Evolutionary conservation across 2,797 vertebrate genomes (phyloP).

Genomic region (Pantherophis alleghaniensis): DNA sequence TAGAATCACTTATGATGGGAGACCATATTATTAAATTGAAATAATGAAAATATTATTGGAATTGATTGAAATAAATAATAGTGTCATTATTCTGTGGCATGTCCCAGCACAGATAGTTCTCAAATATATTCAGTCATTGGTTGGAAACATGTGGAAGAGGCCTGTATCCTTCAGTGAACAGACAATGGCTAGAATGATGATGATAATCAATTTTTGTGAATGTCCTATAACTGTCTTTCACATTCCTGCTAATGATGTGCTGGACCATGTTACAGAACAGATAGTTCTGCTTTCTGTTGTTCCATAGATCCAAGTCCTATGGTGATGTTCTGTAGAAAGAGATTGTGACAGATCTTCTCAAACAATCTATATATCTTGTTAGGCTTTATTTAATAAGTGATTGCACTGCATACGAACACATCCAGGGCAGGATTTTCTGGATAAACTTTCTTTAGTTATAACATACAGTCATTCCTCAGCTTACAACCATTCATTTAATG

Average conservation of each 20-base stretch:
- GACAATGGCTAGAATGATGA: no score
- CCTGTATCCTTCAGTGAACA: no score
- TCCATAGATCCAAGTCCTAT: neutral
- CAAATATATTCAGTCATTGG: neutral
- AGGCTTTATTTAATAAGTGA: conserved; percentile 59
- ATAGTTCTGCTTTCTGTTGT: neutral
- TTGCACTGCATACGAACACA: conserved; percentile 48
- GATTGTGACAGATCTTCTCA: conserved; percentile 51
- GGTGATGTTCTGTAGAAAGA: neutral
- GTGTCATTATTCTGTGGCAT: neutral
- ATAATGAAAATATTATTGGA: neutral
- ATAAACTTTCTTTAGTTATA: conserved; percentile 27
- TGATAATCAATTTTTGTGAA: neutral
- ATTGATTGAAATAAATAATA: neutral
- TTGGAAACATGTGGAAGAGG: no score
- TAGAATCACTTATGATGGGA: neutral
- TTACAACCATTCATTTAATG: neutral
- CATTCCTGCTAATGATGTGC: neutral
- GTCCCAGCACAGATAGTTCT: neutral
- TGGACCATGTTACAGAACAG: neutral
- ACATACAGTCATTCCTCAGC: neutral
- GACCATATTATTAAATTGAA: neutral
- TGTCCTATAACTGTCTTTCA: neutral
- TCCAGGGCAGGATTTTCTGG: conserved; percentile 56
- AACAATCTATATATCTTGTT: conserved; percentile 55